A percentile compares a stretch with the other conserved stretches of the same genome.
phyloP scores from a whole-genome alignment of 2,113 vertebrate genomes.

The Lophura nycthemera region DNA sequence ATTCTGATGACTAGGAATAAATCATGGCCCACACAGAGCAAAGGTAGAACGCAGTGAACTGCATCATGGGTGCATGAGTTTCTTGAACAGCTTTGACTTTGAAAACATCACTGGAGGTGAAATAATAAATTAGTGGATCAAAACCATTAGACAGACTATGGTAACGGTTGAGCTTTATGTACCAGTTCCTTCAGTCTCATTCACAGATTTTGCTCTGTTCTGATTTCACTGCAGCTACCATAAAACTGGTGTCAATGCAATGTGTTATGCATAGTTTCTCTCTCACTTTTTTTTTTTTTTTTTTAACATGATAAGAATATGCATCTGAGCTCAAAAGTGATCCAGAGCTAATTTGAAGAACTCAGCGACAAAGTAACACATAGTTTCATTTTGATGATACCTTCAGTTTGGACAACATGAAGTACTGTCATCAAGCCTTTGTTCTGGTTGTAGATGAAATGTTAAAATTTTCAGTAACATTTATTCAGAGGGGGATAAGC shows the following conservation, averaged over 20 bases:
- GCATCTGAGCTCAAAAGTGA: background rate
- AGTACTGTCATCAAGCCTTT: background rate
- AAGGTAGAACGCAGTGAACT: background rate
- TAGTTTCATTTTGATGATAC: background rate
- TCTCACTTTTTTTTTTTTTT: background rate
- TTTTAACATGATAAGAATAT: rapidly evolving
- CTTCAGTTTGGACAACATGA: background rate
- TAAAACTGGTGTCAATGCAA: background rate
- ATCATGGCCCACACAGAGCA: background rate
- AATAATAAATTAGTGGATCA: background rate
- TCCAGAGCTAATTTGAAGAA: background rate
- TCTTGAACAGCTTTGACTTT: background rate
- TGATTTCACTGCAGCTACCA: background rate
- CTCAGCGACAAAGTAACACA: background rate
- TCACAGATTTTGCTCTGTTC: background rate
- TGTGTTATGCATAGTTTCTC: rapidly evolving
- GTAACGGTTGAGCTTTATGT: background rate
- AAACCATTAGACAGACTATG: background rate
- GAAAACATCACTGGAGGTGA: background rate
- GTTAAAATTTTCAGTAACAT: background rate
- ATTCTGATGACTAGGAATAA: background rate
- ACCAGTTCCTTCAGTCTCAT: background rate
- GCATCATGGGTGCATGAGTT: background rate
- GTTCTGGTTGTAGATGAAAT: background rate
- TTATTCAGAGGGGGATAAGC: background rate